Percentiles rank a stretch among this genome's conserved stretches.
phyloP scores from a whole-genome alignment of 2,113 vertebrate genomes.

The Ardeotis arabs region DNA sequence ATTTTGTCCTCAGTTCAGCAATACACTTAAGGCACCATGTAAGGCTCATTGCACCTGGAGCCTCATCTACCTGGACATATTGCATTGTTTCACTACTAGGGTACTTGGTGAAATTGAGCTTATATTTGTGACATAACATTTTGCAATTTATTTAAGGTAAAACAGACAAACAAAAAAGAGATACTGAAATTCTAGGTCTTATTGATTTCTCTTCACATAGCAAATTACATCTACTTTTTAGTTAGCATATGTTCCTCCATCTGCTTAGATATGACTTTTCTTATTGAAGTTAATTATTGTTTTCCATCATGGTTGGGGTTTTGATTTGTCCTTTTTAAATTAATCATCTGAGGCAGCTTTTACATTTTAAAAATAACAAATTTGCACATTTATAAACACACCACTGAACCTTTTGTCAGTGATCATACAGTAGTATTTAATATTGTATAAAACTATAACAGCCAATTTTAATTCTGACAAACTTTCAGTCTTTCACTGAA shows the following conservation, averaged over 20 bases:
- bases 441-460: not conserved
- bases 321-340: slow-evolving; percentile 17
- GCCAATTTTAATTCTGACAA: not conserved
- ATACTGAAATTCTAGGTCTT: not conserved
- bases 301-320: not conserved
- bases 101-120: not conserved
- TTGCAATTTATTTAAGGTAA: not conserved
- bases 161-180: not conserved
- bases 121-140: not conserved
- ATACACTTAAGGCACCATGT: not conserved
- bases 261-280: not conserved
- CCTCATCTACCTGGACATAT: not conserved
- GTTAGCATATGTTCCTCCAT: slow-evolving; percentile 16
- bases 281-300: slow-evolving; percentile 19
- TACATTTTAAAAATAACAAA: not conserved
- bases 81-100: not conserved
- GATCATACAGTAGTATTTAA: not conserved
- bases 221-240: not conserved
- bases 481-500: not conserved
- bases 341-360: not conserved
- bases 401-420: not conserved
- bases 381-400: not conserved
- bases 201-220: not conserved
- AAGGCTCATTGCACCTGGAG: not conserved
- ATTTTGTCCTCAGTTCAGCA: not conserved